phyloP scores from a whole-genome alignment of 2,797 vertebrate genomes.

The Micromesistius poutassou region DNA sequence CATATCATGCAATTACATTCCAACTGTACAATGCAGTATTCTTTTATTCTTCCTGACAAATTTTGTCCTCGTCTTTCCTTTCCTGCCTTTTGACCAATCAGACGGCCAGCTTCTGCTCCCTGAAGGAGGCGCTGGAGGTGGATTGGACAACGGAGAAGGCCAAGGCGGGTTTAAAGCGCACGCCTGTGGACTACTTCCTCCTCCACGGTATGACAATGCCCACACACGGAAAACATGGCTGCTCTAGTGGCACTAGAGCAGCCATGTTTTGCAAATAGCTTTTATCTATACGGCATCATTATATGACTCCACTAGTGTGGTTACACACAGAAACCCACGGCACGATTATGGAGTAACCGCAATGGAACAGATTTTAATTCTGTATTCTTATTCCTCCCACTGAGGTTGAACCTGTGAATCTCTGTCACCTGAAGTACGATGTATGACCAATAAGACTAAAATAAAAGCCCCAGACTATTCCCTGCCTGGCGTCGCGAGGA shows the following conservation, averaged over 20 bases:
- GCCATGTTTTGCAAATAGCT: not conserved
- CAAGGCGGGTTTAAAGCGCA: constrained; percentile 75
- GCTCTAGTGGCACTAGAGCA: not conserved
- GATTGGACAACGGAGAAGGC: constrained; percentile 85
- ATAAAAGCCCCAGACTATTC: not conserved
- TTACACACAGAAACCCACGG: not conserved
- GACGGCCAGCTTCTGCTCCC: constrained; percentile 76
- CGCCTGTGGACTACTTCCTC: constrained; percentile 84
- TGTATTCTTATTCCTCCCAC: not conserved
- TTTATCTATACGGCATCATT: not conserved
- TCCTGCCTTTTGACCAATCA: constrained; percentile 36
- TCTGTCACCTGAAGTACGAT: not conserved
- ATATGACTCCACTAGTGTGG: not conserved
- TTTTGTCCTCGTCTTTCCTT: not conserved
- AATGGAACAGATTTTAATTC: not conserved
- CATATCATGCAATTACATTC: not conserved
- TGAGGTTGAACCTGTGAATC: not conserved
- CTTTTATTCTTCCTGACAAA: not conserved
- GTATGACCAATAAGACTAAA: not conserved
- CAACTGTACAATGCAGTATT: not conserved
- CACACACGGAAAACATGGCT: not conserved
- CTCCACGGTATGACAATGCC: constrained; percentile 76
- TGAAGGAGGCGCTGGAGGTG: constrained; percentile 85
- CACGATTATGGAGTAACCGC: not conserved
- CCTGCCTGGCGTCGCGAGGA: not conserved